Base-by-base conservation (phyloP, 2,797 vertebrate species). In the Chrosomus eos region DNA sequence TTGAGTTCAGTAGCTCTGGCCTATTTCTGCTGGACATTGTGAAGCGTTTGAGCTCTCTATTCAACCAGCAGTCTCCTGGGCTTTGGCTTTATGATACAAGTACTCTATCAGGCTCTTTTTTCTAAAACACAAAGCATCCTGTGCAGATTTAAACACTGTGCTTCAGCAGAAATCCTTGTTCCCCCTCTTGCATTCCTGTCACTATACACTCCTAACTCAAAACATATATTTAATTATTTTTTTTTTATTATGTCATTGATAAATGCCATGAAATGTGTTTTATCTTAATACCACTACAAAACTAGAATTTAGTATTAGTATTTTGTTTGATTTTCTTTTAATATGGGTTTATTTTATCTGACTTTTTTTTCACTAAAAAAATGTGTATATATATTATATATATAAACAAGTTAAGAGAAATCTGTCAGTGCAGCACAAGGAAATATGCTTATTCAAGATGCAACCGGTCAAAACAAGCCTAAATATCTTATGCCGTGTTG, bases 1-100 rank as follows among this genome's bases (percentile, higher is more conserved):
- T 80, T 75, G 80, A 85, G 62, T 74, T 82, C 28, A 85, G 68
- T 87, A 80, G 70, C 70, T 67, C 23, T 74, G 76, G 72, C 68
- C 81, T 80, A 83, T 73, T 67, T 86, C 76, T 73, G 60, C 60
- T 75, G 38, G 62, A 67, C 45, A 58, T 73, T 80, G 55, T 80
- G 48, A 72, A 70, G 28, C 21, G 1, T 83, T 87, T 79, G 70
- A 83, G 40, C 53, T 74, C 62, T 70, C 36, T 55, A 36, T 80
- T 71, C 21, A 45, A 23, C 14, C 45, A 28, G 67, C 23, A 58
- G 68, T 79, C 76, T 67, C 76, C 43, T 48, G 75, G 76, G 70
- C 28, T 4, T 13, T 68, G 75, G 18, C 81, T 75, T 86, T 83
- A 71, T 77, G 58, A 70, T 70, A 78, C 26, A 58, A 70, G 31